Conservation (phyloP, 2,113 vertebrate genomes). For the Hippocampus guttulatus region DNA sequence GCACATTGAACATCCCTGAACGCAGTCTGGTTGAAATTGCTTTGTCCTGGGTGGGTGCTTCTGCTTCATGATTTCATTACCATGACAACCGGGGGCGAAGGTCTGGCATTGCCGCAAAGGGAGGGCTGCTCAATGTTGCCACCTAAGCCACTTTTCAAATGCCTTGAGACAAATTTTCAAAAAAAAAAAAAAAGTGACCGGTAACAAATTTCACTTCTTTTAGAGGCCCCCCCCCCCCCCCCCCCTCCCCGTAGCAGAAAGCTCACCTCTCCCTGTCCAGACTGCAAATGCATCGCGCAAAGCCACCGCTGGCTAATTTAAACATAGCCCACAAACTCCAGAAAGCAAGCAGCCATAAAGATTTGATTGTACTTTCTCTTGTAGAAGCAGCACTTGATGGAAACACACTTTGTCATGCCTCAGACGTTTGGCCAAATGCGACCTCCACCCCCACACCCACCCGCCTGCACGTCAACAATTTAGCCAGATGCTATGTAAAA, state of each 20-base stretch:
- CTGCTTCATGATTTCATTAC: not conserved
- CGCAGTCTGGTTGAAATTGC: not conserved
- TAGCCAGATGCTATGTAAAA: not conserved
- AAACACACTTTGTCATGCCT: not conserved
- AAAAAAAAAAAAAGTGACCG: too few relatives aligned
- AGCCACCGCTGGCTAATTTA: too few relatives aligned
- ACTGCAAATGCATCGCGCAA: too few relatives aligned
- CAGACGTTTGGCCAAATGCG: not conserved
- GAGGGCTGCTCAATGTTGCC: too few relatives aligned
- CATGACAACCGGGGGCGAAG: not conserved
- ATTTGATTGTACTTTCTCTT: not conserved
- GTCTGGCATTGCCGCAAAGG: too few relatives aligned
- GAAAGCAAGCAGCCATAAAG: not conserved
- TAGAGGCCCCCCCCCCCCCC: too few relatives aligned
- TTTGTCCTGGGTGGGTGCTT: not conserved
- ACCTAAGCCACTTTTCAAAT: not conserved
- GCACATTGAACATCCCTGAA: too few relatives aligned
- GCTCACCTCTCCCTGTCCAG: too few relatives aligned
- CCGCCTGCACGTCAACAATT: not conserved
- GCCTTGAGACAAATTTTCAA: not conserved
- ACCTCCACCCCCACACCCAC: too few relatives aligned
- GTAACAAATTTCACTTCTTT: too few relatives aligned
- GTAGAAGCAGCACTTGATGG: not conserved
- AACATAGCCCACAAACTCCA: too few relatives aligned
- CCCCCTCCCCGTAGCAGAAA: too few relatives aligned